These are phyloP conservation scores for Notolepis coatsorum DNA, from an alignment of 2,797 vertebrate species.

Conservation along the genomic window DNA sequence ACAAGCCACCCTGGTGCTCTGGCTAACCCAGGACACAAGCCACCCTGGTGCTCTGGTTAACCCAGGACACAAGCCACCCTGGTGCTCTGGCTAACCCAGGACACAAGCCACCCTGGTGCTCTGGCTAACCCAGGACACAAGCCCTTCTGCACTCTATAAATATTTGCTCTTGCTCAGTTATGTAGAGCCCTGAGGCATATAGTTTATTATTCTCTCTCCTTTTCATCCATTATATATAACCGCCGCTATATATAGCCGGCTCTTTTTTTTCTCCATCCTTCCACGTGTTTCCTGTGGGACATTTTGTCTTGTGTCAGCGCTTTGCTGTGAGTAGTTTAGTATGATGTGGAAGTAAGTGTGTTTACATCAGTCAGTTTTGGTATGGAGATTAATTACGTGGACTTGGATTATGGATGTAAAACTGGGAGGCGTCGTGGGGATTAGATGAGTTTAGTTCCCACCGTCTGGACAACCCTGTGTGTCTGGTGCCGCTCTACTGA, in stretches of 20 bases:
- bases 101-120: constrained; percentile 33
- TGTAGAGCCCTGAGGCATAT: constrained; percentile 18
- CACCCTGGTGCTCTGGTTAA: too few species aligned
- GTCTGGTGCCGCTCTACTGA: constrained; percentile 16
- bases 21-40: too few species aligned
- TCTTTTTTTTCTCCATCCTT: neutral
- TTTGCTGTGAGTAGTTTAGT: neutral
- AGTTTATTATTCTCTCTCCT: neutral
- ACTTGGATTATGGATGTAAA: constrained; percentile 72
- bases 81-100: constrained; percentile 41
- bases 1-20: too few species aligned
- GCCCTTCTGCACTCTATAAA: constrained; percentile 54
- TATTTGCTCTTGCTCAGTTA: constrained; percentile 32
- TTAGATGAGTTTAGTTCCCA: constrained; percentile 63
- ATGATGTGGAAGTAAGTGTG: neutral
- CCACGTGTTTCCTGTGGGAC: neutral
- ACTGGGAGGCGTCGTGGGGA: constrained; percentile 60
- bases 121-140: constrained; percentile 44
- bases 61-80: constrained; percentile 46
- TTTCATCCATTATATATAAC: neutral
- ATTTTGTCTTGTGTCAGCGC: too few species aligned
- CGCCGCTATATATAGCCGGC: neutral
- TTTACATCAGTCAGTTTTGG: constrained; percentile 37
- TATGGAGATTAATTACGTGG: constrained; percentile 55
- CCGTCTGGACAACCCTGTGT: constrained; percentile 52